Conservation (phyloP, 2,797 vertebrate species). For the Podargus strigoides region DNA sequence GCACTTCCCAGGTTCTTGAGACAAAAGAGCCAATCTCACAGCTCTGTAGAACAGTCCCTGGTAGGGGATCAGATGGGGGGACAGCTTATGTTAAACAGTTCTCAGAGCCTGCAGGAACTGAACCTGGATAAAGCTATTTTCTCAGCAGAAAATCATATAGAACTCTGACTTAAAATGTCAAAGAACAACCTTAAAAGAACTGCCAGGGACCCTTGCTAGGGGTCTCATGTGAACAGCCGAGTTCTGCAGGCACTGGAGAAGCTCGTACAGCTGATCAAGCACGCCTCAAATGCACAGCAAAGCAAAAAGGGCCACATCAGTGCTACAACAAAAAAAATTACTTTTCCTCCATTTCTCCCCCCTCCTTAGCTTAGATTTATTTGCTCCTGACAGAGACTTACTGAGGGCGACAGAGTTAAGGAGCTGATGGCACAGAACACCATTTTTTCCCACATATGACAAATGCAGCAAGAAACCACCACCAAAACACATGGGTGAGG, state of each 20-base stretch:
- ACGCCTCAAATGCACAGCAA: neutral
- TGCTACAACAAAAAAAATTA: neutral
- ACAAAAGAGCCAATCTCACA: neutral
- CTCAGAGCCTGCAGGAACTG: neutral
- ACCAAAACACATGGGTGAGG: rapidly evolving
- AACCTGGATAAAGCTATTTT: neutral
- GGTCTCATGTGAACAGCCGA: neutral
- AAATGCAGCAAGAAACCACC: neutral
- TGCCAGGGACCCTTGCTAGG: neutral
- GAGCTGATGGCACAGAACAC: neutral
- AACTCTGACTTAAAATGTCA: neutral
- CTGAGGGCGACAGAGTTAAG: neutral
- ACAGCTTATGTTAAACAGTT: neutral
- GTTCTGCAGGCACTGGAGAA: neutral
- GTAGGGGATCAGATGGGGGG: neutral
- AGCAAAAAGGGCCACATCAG: neutral
- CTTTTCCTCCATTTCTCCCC: neutral
- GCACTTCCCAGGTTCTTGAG: neutral
- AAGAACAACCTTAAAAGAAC: neutral
- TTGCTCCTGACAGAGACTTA: neutral
- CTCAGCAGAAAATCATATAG: neutral
- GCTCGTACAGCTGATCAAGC: neutral
- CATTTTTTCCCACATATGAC: neutral
- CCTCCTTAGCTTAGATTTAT: neutral
- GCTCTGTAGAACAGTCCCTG: neutral